These are phyloP conservation scores for Eupithecia inturbata DNA, from an alignment of 2,888 invertebrate species.

Conservation along the genomic window DNA sequence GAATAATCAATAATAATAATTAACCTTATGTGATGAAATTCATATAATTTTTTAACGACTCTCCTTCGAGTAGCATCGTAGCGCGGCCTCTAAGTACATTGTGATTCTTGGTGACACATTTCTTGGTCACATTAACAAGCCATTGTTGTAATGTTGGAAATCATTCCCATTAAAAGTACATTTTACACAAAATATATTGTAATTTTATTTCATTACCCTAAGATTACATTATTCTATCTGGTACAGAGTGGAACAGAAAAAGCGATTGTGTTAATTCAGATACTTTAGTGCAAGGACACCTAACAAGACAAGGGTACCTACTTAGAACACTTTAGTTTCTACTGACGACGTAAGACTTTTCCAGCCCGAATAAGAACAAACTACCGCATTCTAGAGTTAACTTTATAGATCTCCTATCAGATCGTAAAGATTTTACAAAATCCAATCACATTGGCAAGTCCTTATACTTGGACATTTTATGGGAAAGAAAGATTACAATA, in stretches of 20 bases:
- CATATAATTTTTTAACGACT: not conserved
- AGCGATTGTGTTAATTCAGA: conserved; percentile 6
- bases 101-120: conserved; percentile 54
- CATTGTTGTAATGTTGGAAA: conserved; percentile 74
- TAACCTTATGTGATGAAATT: not conserved
- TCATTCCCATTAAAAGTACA: conserved; percentile 81
- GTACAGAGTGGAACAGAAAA: conserved; percentile 20
- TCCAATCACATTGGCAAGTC: not conserved
- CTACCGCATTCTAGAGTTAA: not conserved
- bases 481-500: not conserved
- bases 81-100: conserved; percentile 23
- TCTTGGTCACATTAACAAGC: conserved; percentile 45
- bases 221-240: not conserved
- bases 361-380: not conserved
- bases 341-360: not conserved
- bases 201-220: conserved; percentile 25
- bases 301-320: not conserved
- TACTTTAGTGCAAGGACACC: not conserved
- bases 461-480: not conserved
- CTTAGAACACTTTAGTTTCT: not conserved
- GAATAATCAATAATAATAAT: not conserved
- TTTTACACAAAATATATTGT: conserved; percentile 65
- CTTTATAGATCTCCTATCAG: not conserved
- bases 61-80: not conserved
- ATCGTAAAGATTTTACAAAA: not conserved